A percentile compares a stretch with the other conserved stretches of the same genome.
phyloP scores from a whole-genome alignment of 2,113 vertebrate species.

The Paralichthys olivaceus region DNA sequence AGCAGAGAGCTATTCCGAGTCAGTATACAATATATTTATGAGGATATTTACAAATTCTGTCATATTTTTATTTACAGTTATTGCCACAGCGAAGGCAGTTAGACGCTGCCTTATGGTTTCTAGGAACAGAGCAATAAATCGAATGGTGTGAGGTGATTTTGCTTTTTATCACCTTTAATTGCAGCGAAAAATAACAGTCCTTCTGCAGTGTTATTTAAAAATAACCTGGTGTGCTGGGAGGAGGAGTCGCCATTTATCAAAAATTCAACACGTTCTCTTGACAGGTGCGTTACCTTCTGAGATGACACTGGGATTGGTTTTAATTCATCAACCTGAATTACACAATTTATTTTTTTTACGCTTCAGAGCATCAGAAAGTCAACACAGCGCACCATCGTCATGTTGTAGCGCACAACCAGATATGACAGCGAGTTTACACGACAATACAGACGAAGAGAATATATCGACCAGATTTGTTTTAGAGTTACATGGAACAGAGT shows the following conservation, averaged over 20 bases:
- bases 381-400: constrained; percentile 4
- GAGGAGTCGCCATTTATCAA: constrained; percentile 20
- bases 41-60: constrained; percentile 67
- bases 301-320: constrained; percentile 40
- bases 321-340: constrained; percentile 21
- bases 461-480: constrained; percentile 24
- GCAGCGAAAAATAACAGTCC: constrained; percentile 19
- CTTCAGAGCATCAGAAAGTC: constrained; percentile 28
- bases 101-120: constrained; percentile 43
- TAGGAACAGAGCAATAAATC: constrained; percentile 44
- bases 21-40: constrained; percentile 41
- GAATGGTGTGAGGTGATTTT: constrained; percentile 15
- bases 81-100: constrained; percentile 61
- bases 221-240: constrained; percentile 25
- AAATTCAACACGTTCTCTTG: constrained; percentile 1
- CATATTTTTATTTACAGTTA: constrained; percentile 66
- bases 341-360: neutral
- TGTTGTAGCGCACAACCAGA: constrained; percentile 15
- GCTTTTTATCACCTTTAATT: constrained; percentile 9
- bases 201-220: constrained; percentile 20
- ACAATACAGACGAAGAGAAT: constrained; percentile 33
- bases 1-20: constrained; percentile 52
- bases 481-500: constrained; percentile 17
- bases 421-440: constrained; percentile 33
- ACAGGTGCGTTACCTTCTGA: constrained; percentile 6